A percentile compares a stretch with the other conserved stretches of the same genome.
phyloP scores from a whole-genome alignment of 2,797 vertebrate species.

The Sebastes steindachneri region DNA sequence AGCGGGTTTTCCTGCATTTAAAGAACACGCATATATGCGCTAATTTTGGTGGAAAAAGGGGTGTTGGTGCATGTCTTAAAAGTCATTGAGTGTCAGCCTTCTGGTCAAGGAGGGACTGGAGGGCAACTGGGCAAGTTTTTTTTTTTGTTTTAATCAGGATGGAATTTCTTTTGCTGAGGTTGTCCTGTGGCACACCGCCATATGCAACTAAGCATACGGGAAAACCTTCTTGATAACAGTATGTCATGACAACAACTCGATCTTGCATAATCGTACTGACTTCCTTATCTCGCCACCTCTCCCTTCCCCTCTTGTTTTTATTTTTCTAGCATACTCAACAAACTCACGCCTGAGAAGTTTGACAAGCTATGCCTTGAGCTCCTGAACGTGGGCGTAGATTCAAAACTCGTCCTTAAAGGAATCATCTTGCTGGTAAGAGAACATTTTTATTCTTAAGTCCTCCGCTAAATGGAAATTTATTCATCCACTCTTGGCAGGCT shows the following conservation, averaged over 20 bases:
- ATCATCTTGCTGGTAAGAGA: constrained; percentile 98
- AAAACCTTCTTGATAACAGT: neutral
- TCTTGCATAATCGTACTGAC: neutral
- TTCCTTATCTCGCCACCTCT: neutral
- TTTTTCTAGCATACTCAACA: constrained; percentile 95
- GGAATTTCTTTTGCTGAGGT: neutral
- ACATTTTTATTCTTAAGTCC: neutral
- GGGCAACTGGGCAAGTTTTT: too few species aligned
- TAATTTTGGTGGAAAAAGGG: too few species aligned
- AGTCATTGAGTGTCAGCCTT: neutral
- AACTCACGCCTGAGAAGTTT: constrained; percentile 99
- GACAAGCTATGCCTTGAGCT: constrained; percentile 99
- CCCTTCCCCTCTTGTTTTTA: neutral
- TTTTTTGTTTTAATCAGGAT: neutral
- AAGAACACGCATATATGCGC: too few species aligned
- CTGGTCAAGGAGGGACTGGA: neutral
- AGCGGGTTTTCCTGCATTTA: too few species aligned
- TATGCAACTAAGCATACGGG: neutral
- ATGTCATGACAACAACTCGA: neutral
- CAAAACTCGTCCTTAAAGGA: constrained; percentile 99
- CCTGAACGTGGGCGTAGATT: constrained; percentile 99
- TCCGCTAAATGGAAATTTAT: constrained; percentile 11
- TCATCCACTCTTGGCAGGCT: constrained; percentile 13
- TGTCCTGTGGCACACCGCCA: neutral
- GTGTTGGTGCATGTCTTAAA: too few species aligned